Conservation (phyloP, 2,113 vertebrate genomes). For the Microtus pennsylvanicus region DNA sequence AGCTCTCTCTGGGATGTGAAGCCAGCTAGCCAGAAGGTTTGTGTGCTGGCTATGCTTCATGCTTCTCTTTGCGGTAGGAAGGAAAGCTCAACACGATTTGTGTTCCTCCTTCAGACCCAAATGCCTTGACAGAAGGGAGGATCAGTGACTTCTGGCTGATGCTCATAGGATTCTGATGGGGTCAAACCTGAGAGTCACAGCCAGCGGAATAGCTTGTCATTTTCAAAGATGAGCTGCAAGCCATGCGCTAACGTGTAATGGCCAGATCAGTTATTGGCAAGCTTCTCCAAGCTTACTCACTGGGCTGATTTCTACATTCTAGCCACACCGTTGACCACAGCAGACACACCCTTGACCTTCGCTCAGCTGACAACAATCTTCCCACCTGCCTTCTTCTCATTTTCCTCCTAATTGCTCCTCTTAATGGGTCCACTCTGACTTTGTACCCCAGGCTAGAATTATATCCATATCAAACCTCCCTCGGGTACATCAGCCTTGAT, state of each 20-base stretch:
- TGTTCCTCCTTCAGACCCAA: too few relatives aligned
- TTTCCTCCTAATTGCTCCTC: not conserved
- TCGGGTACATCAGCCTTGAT: constrained; percentile 29
- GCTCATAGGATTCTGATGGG: not conserved
- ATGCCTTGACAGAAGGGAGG: not conserved
- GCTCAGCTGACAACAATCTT: not conserved
- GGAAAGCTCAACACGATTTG: too few relatives aligned
- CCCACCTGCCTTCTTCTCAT: not conserved
- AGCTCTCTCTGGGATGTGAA: too few relatives aligned
- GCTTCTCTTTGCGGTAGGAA: fast-evolving
- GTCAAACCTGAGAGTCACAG: not conserved
- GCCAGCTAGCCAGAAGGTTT: too few relatives aligned
- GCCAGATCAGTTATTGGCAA: not conserved
- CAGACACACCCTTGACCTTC: not conserved
- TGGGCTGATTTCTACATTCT: not conserved
- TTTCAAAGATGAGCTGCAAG: not conserved
- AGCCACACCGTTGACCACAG: not conserved
- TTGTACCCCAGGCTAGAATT: not conserved
- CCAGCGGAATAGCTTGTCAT: not conserved
- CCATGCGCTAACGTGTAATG: not conserved
- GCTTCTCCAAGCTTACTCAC: not conserved
- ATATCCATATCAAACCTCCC: not conserved
- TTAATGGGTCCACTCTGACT: constrained; percentile 37
- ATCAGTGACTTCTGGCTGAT: not conserved
- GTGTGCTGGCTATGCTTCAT: not conserved